Base-by-base conservation (phyloP, 2,113 vertebrate genomes). In the Gobio gobio region DNA sequence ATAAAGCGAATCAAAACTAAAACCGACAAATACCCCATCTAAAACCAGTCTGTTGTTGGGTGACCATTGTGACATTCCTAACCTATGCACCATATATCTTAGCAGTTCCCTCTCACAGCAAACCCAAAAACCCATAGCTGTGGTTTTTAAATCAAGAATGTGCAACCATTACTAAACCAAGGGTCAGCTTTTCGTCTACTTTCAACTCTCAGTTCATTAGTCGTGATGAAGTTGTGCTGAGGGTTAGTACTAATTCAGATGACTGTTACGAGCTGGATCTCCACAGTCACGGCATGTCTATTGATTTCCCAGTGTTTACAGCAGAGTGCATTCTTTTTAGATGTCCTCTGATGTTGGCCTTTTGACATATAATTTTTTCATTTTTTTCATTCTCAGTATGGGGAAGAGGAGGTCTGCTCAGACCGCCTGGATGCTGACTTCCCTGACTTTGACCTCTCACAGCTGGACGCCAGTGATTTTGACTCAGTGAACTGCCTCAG, bases 391-490 rank as follows among this genome's bases (percentile, higher is more conserved):
- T 90, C 87, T 2, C 94, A 99, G 98, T 95, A 95, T 94, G 95
- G 94, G 91, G 96, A 95, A 89, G 97, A 94, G 86, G 91, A 97
- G 93, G 88, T 96, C 95, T 78, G 96, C 26, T 97, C 97, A 83
- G 98, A 98, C 91, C 97, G 97, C 29, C 94, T 99, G 90, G 98
- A 97, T 79, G 94, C 96, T 0, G 97, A 99, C 91, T 98, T 99
- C 90, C 95, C 97, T 0, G 98, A 99, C 95, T 97, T 99, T 16
- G 98, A 99, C 94, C 95, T 99, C 66, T 99, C 97, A 83, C 98
- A 98, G 95, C 94, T 99, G 96, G 98, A 99, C 51, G 91, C 96
- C 90, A 93, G 95, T 0, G 98, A 99, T 94, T 97, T 99, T 2
- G 98, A 99, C 94, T 97, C 97, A 0, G 95, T 96, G 86, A 91